These are phyloP conservation scores for Porites divaricata DNA, from an alignment of 92 coral and sea anemone species.

Conservation along the genomic window DNA sequence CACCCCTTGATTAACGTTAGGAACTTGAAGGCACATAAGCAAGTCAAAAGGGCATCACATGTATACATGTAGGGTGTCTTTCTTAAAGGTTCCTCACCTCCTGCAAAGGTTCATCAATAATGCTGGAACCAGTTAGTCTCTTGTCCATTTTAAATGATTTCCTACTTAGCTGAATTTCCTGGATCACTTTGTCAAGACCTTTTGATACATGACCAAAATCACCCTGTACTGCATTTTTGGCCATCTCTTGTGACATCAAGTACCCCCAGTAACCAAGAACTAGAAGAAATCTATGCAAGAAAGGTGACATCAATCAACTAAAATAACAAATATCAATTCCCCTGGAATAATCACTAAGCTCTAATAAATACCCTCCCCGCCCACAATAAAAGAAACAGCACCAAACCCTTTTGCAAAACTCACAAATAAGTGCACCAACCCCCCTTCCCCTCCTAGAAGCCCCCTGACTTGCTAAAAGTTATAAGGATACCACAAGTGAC, in stretches of 20 bases:
- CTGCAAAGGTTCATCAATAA: conserved; percentile 96
- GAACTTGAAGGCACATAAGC: too few relatives aligned
- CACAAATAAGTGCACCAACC: too few relatives aligned
- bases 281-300: conserved; percentile 60
- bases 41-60: too few relatives aligned
- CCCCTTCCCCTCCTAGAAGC: too few relatives aligned
- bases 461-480: too few relatives aligned
- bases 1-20: too few relatives aligned
- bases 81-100: conserved; percentile 63
- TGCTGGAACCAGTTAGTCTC: conserved; percentile 93
- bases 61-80: neutral
- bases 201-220: conserved; percentile 73
- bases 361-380: too few relatives aligned
- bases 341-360: too few relatives aligned
- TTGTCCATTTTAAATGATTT: conserved; percentile 96
- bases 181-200: conserved; percentile 82
- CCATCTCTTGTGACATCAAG: conserved; percentile 60
- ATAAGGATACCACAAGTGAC: too few relatives aligned
- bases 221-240: conserved; percentile 44
- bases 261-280: conserved; percentile 91
- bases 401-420: too few relatives aligned
- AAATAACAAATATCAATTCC: too few relatives aligned
- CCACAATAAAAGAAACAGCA: too few relatives aligned
- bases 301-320: neutral
- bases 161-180: conserved; percentile 77